These are phyloP conservation scores for Melipona bicolor DNA, from an alignment of 2,888 invertebrate species.

Conservation along the genomic window DNA sequence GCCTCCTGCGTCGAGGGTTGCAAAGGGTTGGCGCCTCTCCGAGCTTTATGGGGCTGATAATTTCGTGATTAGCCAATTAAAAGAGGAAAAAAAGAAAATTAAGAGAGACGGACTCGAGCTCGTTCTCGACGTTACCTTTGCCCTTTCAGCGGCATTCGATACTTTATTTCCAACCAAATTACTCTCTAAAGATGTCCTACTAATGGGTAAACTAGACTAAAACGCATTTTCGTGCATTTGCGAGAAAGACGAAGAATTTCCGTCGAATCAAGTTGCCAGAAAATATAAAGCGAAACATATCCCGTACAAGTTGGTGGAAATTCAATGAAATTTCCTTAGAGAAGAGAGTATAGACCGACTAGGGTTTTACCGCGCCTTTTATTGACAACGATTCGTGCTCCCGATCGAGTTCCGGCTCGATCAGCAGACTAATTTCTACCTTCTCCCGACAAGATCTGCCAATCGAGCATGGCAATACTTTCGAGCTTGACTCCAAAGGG, in stretches of 20 bases:
- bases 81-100: conserved; percentile 63
- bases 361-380: conserved; percentile 14
- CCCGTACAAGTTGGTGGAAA: neutral
- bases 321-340: conserved; percentile 23
- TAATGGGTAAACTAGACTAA: neutral
- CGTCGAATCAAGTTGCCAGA: too few species aligned
- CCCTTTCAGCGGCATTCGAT: neutral
- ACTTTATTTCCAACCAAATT: neutral
- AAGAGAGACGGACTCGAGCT: conserved; percentile 41
- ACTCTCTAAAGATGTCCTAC: neutral
- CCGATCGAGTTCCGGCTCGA: conserved; percentile 18
- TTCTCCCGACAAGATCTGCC: conserved; percentile 46
- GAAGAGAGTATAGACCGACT: neutral
- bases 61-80: conserved; percentile 79
- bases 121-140: too few species aligned
- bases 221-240: neutral
- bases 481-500: conserved; percentile 23
- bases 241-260: neutral
- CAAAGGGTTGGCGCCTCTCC: conserved; percentile 71
- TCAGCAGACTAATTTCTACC: conserved; percentile 27
- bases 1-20: conserved; percentile 58
- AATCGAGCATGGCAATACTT: conserved; percentile 50
- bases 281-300: too few species aligned
- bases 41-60: conserved; percentile 79
- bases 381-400: conserved; percentile 38